Base-by-base conservation (phyloP, 1,140 invertebrate genomes). In the Cydia splendana region DNA sequence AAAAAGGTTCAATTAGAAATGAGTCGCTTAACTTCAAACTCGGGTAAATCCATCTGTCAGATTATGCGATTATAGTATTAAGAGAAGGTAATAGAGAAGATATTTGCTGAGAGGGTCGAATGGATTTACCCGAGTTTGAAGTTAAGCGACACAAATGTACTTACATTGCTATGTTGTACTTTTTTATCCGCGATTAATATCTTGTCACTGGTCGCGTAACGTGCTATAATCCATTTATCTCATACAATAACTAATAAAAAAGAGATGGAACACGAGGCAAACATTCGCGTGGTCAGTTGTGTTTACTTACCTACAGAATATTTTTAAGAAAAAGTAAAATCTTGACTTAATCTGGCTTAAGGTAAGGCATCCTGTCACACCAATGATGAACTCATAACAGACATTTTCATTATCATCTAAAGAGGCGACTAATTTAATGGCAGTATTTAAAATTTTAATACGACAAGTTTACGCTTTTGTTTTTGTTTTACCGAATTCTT, bases 401-500 rank as follows among this genome's bases (percentile, higher is more conserved):
- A 62, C 57, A 12, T 62, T 62, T 62, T 20, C 10, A 24, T 24
- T 62, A 38, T 42, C 78, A 79, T 81, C 81, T 78, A 83, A 84
- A 86, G 84, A 87, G 85, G 87, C 88, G 82, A 86, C 87, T 90
- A 90, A 87, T 85, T 84, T 87, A 90, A 93, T 92, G 89, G 89
- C 91, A 91, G 87, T 92, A 84, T 7, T 62, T 24, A 10, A 82
- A 79, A 76, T 78, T 28, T 13, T n/a, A 38, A 48, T n/a, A 42
- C 71, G 30, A 75, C 76, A 77, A 51, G 20, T 69, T 89, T 88
- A 93, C 83, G 82, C 84, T 83, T 82, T 89, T 88, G 88, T 85
- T 81, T 93, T 95, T 77, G 93, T 94, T 91, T 88, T 94, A 75
- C 91, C 93, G 79, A 94, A 94, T 84, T 94, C 94, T 84, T 93